Conservation (phyloP, 2,888 invertebrate species). For the Drosophila subsilvestris region DNA sequence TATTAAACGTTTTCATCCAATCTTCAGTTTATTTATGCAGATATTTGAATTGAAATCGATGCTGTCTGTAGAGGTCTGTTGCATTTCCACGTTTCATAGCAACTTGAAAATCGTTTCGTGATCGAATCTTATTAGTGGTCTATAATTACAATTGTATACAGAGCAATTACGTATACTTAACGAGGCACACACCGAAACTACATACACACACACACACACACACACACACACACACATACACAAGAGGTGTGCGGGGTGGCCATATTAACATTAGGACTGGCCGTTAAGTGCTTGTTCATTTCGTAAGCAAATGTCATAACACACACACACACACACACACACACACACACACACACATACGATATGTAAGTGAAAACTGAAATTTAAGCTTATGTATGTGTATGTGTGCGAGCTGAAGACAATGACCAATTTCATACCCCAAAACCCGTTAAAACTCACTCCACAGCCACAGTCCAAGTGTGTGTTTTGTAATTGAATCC, state of each 20-base stretch:
- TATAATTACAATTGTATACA: slow-evolving; percentile 81
- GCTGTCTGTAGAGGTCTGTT: too few relatives aligned
- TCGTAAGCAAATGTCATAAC: slow-evolving; percentile 75
- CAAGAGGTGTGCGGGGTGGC: neutral
- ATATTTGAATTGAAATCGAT: too few relatives aligned
- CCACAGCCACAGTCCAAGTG: slow-evolving; percentile 39
- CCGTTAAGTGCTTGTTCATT: slow-evolving; percentile 71
- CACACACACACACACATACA: slow-evolving; percentile 26
- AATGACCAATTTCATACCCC: slow-evolving; percentile 27
- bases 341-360: slow-evolving; percentile 24
- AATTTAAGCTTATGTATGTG: slow-evolving; percentile 64
- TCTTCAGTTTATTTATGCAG: too few relatives aligned
- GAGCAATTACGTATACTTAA: slow-evolving; percentile 66
- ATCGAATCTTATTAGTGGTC: slow-evolving; percentile 80
- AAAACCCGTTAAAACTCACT: neutral
- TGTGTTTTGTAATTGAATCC: slow-evolving; percentile 77
- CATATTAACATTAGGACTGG: slow-evolving; percentile 61
- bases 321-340: slow-evolving; percentile 33
- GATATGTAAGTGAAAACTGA: slow-evolving; percentile 61
- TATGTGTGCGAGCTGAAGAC: slow-evolving; percentile 50
- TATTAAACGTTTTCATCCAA: neutral
- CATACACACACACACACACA: slow-evolving; percentile 25
- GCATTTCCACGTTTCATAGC: slow-evolving; percentile 38
- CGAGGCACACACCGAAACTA: slow-evolving; percentile 58
- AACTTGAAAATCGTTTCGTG: slow-evolving; percentile 74